Evolutionary conservation across 1,140 invertebrate species (phyloP), one percentile per base, ranked within the genome.

Genomic region (Zeugodacus cucurbitae): DNA sequence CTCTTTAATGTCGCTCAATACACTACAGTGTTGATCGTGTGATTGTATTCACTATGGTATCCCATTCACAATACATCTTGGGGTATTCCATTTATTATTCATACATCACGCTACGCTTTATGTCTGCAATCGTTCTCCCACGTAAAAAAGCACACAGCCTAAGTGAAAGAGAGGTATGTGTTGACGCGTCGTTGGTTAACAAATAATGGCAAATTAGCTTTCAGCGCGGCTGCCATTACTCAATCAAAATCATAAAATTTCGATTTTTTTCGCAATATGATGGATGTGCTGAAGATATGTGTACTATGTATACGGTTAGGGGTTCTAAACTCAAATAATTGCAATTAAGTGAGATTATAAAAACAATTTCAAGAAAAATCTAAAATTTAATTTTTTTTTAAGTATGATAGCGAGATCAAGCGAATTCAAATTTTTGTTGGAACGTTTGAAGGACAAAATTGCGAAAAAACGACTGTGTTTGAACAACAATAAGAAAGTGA

Each of bases 161-260:
- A 11, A 26, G n/a, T 4, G 3, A n/a, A 1, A 22, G 48, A 54
- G 48, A 26, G 26, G 11, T 67, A 26, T 67, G 64, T 67, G 64
- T 67, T 67, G 64, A 67, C 64, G 64, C 26, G 58, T 62, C 29
- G 14, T 11, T 32, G 26, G 64, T 67, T 67, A 32, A 32, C 64
- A 67, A 67, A 67, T 67, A 67, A 67, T 67, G 64, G 29, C 64
- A 67, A 67, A 67, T 67, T 67, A 67, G 64, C 64, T 67, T 67
- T 67, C 64, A 32, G 26, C 29, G 14, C 3, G 3, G 64, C 29
- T 67, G 64, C 34, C 64, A 67, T 32, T 67, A 32, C 11, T 67
- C 64, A 67, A 67, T 67, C 64, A 67, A 67, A 67, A 67, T 67
- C 58, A 62, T 26, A 62, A 8, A 67, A 67, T 67, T 67, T 67